Conservation (phyloP, 2,113 vertebrate species). For the Thinocorus orbignyianus region DNA sequence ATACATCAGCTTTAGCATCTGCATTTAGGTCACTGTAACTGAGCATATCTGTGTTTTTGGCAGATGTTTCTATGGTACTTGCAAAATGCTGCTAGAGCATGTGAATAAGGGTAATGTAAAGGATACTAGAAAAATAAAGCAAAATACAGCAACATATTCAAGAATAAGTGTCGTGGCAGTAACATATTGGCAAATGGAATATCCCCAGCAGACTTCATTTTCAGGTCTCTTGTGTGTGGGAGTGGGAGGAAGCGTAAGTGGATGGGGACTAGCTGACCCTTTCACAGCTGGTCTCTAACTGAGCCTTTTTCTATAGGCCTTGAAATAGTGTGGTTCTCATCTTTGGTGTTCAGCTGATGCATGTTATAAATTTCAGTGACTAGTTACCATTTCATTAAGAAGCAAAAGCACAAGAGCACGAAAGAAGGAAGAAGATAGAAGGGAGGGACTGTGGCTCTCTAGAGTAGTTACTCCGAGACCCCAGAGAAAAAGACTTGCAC, state of each 20-base stretch:
- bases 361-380: neutral
- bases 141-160: neutral
- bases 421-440: neutral
- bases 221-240: neutral
- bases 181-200: neutral
- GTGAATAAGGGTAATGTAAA: neutral
- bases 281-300: neutral
- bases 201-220: neutral
- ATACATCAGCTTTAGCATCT: neutral
- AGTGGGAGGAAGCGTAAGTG: neutral
- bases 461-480: neutral
- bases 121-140: neutral
- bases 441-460: neutral
- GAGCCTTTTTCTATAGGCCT: neutral
- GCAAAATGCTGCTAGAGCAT: neutral
- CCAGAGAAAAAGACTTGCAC: neutral
- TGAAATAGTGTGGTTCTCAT: neutral
- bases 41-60: neutral
- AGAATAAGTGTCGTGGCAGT: neutral
- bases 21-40: neutral
- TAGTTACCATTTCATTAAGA: neutral
- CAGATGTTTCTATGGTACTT: neutral
- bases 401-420: neutral
- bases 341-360: neutral
- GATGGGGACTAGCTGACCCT: neutral